phyloP scores from a whole-genome alignment of 2,888 invertebrate species.

The Andrena marginata region DNA sequence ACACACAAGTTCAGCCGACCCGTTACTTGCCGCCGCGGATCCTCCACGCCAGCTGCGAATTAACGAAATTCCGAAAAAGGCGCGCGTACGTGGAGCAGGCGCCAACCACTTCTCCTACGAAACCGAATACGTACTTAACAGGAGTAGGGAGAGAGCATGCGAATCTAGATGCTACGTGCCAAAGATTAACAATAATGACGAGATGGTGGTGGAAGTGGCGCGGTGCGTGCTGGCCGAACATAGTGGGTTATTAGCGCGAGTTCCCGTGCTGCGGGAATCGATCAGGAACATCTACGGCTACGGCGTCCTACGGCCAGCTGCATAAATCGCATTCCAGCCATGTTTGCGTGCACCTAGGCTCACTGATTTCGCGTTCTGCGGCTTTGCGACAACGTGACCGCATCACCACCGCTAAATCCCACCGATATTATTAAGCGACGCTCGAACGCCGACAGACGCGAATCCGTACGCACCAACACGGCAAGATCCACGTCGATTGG shows the following conservation, averaged over 20 bases:
- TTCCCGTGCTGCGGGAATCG: constrained; percentile 44
- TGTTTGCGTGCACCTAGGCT: constrained; percentile 61
- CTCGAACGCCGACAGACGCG: neutral
- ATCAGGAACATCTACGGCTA: constrained; percentile 46
- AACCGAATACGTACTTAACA: no score
- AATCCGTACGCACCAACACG: neutral
- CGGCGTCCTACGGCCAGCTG: constrained; percentile 36
- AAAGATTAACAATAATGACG: constrained; percentile 38
- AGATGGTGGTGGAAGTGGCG: constrained; percentile 22
- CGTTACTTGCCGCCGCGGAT: neutral
- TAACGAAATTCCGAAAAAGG: constrained; percentile 1
- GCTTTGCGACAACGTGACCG: constrained; percentile 51
- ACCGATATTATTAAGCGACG: constrained; percentile 59
- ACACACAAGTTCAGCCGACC: neutral
- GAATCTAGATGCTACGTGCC: neutral
- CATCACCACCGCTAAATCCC: constrained; percentile 42
- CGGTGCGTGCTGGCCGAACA: constrained; percentile 20
- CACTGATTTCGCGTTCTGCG: constrained; percentile 57
- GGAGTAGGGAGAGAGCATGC: no score
- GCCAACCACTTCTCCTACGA: neutral
- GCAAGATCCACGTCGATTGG: neutral
- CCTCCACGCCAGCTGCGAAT: neutral
- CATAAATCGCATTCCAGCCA: constrained; percentile 64
- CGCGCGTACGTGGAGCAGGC: neutral
- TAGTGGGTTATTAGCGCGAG: constrained; percentile 42